Evolutionary conservation across 2,113 vertebrate species (phyloP).

Genomic region (Thamnophis sirtalis): DNA sequence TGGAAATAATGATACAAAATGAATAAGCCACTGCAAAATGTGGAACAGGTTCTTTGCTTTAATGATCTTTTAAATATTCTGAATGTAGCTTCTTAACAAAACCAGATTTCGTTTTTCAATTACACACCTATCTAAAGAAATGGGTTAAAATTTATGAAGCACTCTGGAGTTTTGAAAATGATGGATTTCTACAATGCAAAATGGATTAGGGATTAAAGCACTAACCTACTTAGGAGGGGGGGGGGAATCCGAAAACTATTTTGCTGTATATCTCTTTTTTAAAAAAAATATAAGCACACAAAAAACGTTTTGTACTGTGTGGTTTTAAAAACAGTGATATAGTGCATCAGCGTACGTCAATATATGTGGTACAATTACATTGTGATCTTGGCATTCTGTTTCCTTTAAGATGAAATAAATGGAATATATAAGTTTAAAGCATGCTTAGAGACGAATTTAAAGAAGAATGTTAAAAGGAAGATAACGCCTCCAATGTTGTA

Average conservation of each 20-base stretch:
- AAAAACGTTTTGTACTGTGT: not conserved
- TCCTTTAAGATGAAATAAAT: not conserved
- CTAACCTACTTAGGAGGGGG: not conserved
- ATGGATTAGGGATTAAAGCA: not conserved
- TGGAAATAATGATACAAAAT: not conserved
- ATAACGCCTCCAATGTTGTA: not conserved
- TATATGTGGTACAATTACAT: not conserved
- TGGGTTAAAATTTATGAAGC: not conserved
- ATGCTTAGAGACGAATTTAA: not conserved
- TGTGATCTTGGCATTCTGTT: not conserved
- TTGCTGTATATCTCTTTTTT: not conserved
- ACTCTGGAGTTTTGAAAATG: not conserved
- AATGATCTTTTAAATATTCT: not conserved
- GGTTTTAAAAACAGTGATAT: not conserved
- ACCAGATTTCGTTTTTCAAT: not conserved
- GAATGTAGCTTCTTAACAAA: not conserved
- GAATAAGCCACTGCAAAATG: not conserved
- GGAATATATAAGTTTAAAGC: not conserved
- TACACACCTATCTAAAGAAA: not conserved
- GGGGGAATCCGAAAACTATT: not conserved
- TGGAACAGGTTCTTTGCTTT: not conserved
- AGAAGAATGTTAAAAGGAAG: not conserved
- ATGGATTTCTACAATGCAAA: not conserved
- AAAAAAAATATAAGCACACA: not conserved
- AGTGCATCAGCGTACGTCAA: not conserved